Evolutionary conservation across 2,797 vertebrate genomes (phyloP).

Genomic region (Dryobates pubescens): DNA sequence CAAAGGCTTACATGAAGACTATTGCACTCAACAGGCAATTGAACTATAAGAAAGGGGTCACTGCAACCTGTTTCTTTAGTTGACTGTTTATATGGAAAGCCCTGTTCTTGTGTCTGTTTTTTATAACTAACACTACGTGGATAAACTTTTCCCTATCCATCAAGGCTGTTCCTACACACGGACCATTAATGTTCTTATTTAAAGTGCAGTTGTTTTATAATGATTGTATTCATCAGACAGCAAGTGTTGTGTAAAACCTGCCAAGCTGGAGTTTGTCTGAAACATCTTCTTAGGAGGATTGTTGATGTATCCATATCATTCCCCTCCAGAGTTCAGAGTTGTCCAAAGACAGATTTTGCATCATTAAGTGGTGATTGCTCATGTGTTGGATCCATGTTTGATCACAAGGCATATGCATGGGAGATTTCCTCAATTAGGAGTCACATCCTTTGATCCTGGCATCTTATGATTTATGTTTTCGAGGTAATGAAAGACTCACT

Average conservation of each 20-base stretch:
- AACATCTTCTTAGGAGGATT: slow-evolving; percentile 3
- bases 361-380: neutral
- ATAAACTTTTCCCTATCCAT: neutral
- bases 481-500: neutral
- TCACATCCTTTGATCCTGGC: neutral
- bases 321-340: neutral
- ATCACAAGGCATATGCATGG: neutral
- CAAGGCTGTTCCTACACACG: neutral
- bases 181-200: neutral
- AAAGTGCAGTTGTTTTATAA: neutral
- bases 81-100: neutral
- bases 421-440: slow-evolving; percentile 19
- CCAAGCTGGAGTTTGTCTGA: neutral
- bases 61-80: neutral
- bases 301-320: neutral
- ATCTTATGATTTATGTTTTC: slow-evolving; percentile 24
- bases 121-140: neutral
- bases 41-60: neutral
- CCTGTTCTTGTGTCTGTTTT: neutral
- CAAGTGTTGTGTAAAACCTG: neutral
- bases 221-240: neutral
- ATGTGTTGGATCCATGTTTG: neutral
- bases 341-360: neutral
- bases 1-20: neutral
- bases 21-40: neutral